Evolutionary conservation across 2,113 vertebrate genomes (phyloP).

Genomic region (Conger conger): DNA sequence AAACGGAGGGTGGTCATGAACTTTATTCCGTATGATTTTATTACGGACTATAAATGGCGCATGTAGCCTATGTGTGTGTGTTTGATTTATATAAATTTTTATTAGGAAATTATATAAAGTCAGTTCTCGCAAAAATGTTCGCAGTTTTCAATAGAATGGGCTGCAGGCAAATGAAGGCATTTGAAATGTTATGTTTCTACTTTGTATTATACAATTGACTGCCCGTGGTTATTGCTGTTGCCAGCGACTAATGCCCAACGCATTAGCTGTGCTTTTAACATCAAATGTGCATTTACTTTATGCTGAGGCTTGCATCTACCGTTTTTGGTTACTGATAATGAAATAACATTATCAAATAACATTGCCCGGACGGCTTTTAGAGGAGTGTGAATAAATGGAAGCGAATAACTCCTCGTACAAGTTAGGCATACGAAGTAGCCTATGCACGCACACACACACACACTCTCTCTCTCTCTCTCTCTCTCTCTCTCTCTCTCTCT

Average conservation of each 20-base stretch:
- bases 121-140: background rate
- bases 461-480: too few relatives aligned
- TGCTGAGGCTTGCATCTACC: background rate
- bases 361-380: background rate
- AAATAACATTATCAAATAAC: background rate
- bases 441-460: background rate
- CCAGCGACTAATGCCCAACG: background rate
- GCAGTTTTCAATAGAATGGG: background rate
- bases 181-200: background rate
- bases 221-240: background rate
- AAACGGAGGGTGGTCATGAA: background rate
- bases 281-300: background rate
- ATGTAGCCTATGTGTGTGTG: background rate
- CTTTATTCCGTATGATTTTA: background rate
- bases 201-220: background rate
- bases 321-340: background rate
- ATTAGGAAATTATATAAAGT: background rate
- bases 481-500: too few relatives aligned
- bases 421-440: background rate
- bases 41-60: background rate
- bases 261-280: background rate
- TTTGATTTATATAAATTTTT: background rate
- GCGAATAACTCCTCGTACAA: background rate
- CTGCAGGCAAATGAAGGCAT: background rate
- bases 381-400: background rate